Evolutionary conservation across 2,888 invertebrate species (phyloP), one percentile per base, ranked within the genome.

Genomic region (Brachyptera putata): DNA sequence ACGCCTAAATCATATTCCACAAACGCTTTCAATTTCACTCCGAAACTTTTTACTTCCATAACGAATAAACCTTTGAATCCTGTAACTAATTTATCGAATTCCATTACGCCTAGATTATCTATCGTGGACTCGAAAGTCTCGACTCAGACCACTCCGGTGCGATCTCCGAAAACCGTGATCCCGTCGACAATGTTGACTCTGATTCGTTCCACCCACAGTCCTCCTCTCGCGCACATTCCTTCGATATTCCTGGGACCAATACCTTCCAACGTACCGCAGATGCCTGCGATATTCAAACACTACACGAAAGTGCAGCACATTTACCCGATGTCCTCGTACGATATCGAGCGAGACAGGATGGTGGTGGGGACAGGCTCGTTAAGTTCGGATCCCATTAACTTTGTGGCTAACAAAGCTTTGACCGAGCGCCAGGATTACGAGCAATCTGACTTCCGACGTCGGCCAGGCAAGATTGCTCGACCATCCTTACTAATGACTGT

Each of bases 231-330:
- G n/a, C 53, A 41, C 7, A 26, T 55, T 9, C 53, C 55, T 3
- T 53, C 58, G 7, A 58, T 57, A 39, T 55, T 60, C 11, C 58
- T 61, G 26, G 61, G 59, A 43, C 56, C 59, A 14, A 60, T 49
- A 30, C 58, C 63, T 11, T 25, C 43, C 36, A 39, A 36, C 26
- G 56, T 46, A 25, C 74, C 75, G 56, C 83, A 84, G 72, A 84
- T 87, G 74, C 86, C 86, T 18, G 83, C 81, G 67, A 78, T 86
- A 60, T 87, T 87, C 74, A 85, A 86, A 72, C 83, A 84, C 68
- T 87, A 87, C 72, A 83, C 84, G 66, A 87, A 87, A 77, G 85
- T 87, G 65, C 86, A 87, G 72, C 83, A 86, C 68, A 86, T 89
- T 67, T 89, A 87, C 73, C 90, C 89, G 2, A 61, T 72, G 22